These are phyloP conservation scores for Oncorhynchus kisutch DNA, from an alignment of 2,113 vertebrate genomes.

Conservation along the genomic window DNA sequence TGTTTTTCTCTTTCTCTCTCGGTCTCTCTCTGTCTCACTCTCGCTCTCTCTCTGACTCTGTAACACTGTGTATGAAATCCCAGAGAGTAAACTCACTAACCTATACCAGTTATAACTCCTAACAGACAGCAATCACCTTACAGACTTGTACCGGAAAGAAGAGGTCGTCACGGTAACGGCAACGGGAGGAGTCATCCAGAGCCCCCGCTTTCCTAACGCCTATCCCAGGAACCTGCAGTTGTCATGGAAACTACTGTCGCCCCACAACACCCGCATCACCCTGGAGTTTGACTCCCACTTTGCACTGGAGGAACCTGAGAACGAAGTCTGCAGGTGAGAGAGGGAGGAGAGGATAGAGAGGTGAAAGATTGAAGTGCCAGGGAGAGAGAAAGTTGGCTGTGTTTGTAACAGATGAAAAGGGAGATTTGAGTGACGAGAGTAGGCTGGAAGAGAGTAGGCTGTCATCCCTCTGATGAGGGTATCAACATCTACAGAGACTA, in stretches of 20 bases:
- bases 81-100: constrained; percentile 80
- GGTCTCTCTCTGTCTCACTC: background rate
- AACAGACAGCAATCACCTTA: constrained; percentile 93
- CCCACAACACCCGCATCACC: constrained; percentile 83
- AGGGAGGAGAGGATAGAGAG: no score
- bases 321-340: constrained; percentile 89
- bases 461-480: background rate
- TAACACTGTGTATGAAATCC: constrained; percentile 53
- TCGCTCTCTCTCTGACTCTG: background rate
- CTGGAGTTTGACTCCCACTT: constrained; percentile 91
- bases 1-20: no score
- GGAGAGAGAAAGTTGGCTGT: background rate
- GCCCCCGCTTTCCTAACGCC: constrained; percentile 90
- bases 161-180: constrained; percentile 83
- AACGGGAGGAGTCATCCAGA: constrained; percentile 81
- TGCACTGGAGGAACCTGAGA: constrained; percentile 91
- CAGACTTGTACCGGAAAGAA: constrained; percentile 93
- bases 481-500: background rate
- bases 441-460: background rate
- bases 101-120: constrained; percentile 89
- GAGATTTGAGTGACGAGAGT: background rate
- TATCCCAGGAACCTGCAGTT: constrained; percentile 93
- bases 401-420: background rate
- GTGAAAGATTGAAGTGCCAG: no score
- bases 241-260: constrained; percentile 89